These are phyloP conservation scores for Sceloporus tristichus DNA, from an alignment of 2,113 vertebrate genomes.

Conservation along the genomic window DNA sequence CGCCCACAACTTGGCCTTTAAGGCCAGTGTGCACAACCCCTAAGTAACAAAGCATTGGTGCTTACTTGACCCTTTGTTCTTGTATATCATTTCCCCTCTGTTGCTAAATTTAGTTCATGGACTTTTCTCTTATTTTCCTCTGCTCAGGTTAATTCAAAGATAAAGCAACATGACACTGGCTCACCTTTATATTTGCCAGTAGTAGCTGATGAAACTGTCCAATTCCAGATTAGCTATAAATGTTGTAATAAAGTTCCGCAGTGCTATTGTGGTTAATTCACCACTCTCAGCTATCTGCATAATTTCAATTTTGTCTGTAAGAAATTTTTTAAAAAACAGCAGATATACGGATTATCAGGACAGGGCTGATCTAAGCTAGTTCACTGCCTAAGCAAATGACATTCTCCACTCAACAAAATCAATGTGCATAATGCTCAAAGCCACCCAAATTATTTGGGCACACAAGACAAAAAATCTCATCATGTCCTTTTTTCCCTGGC, in stretches of 20 bases:
- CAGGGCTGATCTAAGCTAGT: background rate
- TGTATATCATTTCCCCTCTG: slow-evolving; percentile 6
- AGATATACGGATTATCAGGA: background rate
- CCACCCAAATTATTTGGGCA: no score
- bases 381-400: no score
- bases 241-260: background rate
- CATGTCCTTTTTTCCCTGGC: no score
- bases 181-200: background rate
- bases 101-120: slow-evolving; percentile 5
- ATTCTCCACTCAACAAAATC: background rate
- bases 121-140: slow-evolving; percentile 30
- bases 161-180: background rate
- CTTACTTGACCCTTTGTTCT: background rate
- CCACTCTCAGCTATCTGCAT: background rate
- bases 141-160: background rate
- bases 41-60: background rate
- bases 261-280: background rate
- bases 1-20: no score
- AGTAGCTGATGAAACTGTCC: slow-evolving; percentile 27
- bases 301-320: background rate
- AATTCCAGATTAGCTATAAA: background rate
- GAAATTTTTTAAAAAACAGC: background rate
- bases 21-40: no score
- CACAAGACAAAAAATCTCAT: no score
- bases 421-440: background rate